Conservation (phyloP, 1,140 invertebrate genomes). For the Drosophila lacertosa region DNA sequence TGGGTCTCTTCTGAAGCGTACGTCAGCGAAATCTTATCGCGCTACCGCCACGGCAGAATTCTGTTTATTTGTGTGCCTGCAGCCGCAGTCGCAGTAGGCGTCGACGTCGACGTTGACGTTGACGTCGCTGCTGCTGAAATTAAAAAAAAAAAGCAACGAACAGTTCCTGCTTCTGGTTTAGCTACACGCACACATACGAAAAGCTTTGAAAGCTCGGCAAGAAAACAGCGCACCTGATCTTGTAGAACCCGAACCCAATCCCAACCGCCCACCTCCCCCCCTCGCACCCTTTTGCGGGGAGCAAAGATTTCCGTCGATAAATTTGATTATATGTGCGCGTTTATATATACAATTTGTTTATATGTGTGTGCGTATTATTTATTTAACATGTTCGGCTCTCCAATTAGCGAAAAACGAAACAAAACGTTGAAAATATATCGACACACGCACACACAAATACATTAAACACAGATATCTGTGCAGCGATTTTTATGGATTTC, state of each 20-base stretch:
- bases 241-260: too few relatives aligned
- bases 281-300: constrained; percentile 1
- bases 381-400: constrained; percentile 53
- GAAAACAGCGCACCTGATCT: constrained; percentile 45
- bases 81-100: constrained; percentile 16
- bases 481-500: constrained; percentile 48
- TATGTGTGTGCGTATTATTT: constrained; percentile 40
- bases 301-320: constrained; percentile 44
- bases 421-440: constrained; percentile 50
- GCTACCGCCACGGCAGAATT: constrained; percentile 31
- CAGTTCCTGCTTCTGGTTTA: constrained; percentile 80
- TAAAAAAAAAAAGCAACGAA: constrained; percentile 69
- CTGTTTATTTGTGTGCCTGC: constrained; percentile 51
- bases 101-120: constrained; percentile 32
- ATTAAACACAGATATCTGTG: too few relatives aligned
- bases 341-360: constrained; percentile 24
- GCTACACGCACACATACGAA: constrained; percentile 33
- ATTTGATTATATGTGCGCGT: constrained; percentile 30
- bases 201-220: constrained; percentile 19
- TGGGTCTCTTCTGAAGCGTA: constrained; percentile 39
- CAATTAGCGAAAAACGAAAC: constrained; percentile 74
- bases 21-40: constrained; percentile 82
- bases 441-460: constrained; percentile 18
- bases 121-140: constrained; percentile 26
- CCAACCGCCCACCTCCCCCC: not conserved